Conservation (phyloP, 2,113 vertebrate genomes). For the Tetraodon nigroviridis region DNA sequence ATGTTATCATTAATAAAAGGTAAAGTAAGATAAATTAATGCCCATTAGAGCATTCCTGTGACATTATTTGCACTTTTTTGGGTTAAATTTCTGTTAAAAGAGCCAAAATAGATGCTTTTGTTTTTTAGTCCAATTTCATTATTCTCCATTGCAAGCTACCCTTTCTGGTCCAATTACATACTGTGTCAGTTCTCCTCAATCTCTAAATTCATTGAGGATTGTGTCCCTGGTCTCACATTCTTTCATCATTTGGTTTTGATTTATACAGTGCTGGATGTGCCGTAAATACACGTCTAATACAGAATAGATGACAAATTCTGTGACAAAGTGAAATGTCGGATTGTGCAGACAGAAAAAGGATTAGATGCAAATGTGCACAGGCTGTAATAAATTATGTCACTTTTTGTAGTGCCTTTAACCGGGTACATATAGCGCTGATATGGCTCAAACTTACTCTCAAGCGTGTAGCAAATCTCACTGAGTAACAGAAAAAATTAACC, state of each 20-base stretch:
- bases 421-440: conserved; percentile 20
- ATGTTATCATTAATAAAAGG: not conserved
- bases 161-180: conserved; percentile 22
- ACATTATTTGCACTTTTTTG: not conserved
- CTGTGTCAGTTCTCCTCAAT: conserved; percentile 23
- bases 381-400: conserved; percentile 23
- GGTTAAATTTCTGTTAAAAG: conserved; percentile 5
- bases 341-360: conserved; percentile 27
- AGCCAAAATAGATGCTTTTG: not conserved
- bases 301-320: conserved; percentile 33
- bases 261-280: conserved; percentile 21
- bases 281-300: conserved; percentile 35
- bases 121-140: conserved; percentile 5
- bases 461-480: not conserved
- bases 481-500: conserved; percentile 3
- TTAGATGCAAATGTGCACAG: conserved; percentile 23
- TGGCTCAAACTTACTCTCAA: conserved; percentile 7
- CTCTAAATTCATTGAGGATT: conserved; percentile 23
- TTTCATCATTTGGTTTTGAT: conserved; percentile 40
- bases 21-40: not conserved
- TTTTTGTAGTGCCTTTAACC: not conserved
- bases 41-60: not conserved
- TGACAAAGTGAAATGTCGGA: conserved; percentile 31
- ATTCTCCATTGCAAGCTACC: not conserved
- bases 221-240: conserved; percentile 11